These are phyloP conservation scores for Natrix natrix DNA, from an alignment of 2,797 vertebrate genomes.

Conservation along the genomic window DNA sequence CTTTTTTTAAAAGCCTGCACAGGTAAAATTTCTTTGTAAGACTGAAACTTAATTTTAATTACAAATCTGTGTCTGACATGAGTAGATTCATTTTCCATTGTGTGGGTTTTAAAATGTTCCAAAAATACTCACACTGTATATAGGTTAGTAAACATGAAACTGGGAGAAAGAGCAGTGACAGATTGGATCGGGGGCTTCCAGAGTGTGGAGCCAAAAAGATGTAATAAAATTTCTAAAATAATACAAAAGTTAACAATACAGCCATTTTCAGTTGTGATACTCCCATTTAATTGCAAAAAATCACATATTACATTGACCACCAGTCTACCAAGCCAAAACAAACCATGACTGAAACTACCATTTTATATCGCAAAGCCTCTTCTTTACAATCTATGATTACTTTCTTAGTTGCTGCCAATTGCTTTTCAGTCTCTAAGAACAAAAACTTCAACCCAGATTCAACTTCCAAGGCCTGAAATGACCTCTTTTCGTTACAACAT, in stretches of 20 bases:
- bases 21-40: slow-evolving; percentile 32
- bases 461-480: background rate
- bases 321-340: background rate
- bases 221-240: background rate
- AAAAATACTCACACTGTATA: slow-evolving; percentile 15
- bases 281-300: background rate
- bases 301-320: background rate
- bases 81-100: slow-evolving; percentile 40
- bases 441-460: background rate
- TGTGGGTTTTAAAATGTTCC: slow-evolving; percentile 52
- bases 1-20: background rate
- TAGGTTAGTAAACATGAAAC: slow-evolving; percentile 38
- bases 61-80: slow-evolving; percentile 30
- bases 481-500: background rate
- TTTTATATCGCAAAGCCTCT: background rate
- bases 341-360: background rate
- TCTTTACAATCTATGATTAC: background rate
- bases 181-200: background rate
- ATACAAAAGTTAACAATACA: background rate
- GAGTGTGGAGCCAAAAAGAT: background rate
- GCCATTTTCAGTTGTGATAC: background rate
- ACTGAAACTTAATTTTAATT: slow-evolving; percentile 55
- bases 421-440: background rate
- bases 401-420: background rate
- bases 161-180: background rate